Percentiles rank a stretch among this genome's conserved stretches.
These are phyloP conservation scores for Harpalus rufipes DNA, from an alignment of 2,888 invertebrate genomes.

Conservation along the genomic window DNA sequence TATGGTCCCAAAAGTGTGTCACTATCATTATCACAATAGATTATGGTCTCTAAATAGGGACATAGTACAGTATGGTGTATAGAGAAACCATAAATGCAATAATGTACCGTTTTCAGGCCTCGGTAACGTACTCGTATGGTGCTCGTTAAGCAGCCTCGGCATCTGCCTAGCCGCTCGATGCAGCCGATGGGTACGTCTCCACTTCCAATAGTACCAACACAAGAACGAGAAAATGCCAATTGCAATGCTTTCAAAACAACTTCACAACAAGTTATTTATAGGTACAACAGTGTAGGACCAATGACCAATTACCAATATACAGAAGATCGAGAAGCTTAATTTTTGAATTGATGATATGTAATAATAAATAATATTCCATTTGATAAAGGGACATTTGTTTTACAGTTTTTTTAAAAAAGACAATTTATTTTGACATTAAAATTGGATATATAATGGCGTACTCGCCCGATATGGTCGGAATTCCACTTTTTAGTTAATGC, in stretches of 20 bases:
- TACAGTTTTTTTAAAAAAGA: no score
- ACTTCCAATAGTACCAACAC: not conserved
- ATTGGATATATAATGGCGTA: no score
- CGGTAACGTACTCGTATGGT: no score
- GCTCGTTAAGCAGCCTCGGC: not conserved
- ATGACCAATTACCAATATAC: not conserved
- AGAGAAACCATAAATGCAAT: constrained; percentile 69
- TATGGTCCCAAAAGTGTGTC: not conserved
- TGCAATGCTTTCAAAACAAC: constrained; percentile 58
- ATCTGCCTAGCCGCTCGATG: constrained; percentile 25
- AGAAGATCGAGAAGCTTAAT: not conserved
- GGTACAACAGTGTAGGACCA: not conserved
- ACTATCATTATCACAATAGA: constrained; percentile 64
- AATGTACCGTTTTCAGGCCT: constrained; percentile 67
- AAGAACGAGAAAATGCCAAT: constrained; percentile 31
- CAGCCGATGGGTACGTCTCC: not conserved
- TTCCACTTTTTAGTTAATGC: no score
- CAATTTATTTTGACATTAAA: no score
- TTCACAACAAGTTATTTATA: constrained; percentile 54
- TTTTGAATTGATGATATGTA: no score
- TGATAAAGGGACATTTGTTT: no score
- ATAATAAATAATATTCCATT: no score
- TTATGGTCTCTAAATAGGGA: constrained; percentile 68
- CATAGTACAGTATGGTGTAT: not conserved
- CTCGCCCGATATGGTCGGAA: no score